Base-by-base conservation (phyloP, 2,113 vertebrate species). In the Hypocryptadius cinnamomeus region DNA sequence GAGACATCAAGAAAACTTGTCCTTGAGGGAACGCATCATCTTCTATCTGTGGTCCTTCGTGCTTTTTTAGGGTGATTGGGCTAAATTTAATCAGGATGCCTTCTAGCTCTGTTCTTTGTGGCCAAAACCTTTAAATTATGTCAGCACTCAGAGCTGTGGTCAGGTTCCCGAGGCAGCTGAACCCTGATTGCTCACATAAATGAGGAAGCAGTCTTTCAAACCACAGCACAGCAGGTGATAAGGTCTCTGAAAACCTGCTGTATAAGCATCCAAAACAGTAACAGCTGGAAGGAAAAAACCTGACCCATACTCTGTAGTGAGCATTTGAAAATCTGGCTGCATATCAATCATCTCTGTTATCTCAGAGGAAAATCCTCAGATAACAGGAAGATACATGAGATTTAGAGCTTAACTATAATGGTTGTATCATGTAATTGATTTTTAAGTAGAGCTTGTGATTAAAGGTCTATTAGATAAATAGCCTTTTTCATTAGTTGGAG, bases 391-490 rank as follows among this genome's bases (percentile, higher is more conserved):
- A 92, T 86, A 84, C 60, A 84, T 35, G 85, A 93, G 93, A 94
- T 94, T 95, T 95, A 92, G 85, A 85, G 91, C 87, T 95, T 92
- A 94, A 68, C 90, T 90, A 13, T 88, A 95, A 84, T 70, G 88
- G 65, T 88, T 89, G 77, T 90, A 84, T 94, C 90, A 66, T n/a
- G 31, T 85, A 92, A 94, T 88, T 95, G 93, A 91, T 96, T 96
- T 94, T 94, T 91, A 96, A 95, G 87, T 86, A 90, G 60, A 73
- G 47, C 47, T 90, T 7, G 4, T 87, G 64, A 92, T 94, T 94
- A 92, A 90, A 95, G 77, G 65, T 87, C 86, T 92, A 57, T 95
- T 93, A 93, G 83, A 93, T 87, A 95, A 93, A 92, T 87, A 94
- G 89, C 57, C 79, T 68, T 90, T 96, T 92, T 93, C 89, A 84